Evolutionary conservation across 2,113 vertebrate species (phyloP), one percentile per base, ranked within the genome.

Genomic region (Corvus hawaiiensis): DNA sequence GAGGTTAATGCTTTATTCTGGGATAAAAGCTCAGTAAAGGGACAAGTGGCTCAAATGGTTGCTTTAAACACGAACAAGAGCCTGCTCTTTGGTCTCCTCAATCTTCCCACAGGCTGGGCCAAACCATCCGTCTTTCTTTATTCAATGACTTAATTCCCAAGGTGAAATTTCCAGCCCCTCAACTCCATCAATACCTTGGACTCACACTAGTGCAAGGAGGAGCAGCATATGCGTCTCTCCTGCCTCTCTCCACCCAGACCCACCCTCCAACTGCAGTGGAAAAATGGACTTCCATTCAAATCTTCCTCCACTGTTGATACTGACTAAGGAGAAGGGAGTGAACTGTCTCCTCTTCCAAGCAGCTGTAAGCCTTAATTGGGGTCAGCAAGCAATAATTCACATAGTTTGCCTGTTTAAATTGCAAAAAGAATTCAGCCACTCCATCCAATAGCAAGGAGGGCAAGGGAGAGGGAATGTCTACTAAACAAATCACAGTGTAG

Each of bases 321-420:
- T 78, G 58, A 84, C 85, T 49, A 35, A 85, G 54, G 33, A 90
- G 72, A 77, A 91, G 26, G 62, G 82, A 96, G 91, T 89, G 62
- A 74, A 68, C 72, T 73, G 52, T 71, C 68, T 62, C 18, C 81
- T 81, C 75, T 90, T 79, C 67, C 63, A 87, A 95, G 83, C 84
- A 92, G n/a, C 71, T 96, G 77, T 73, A 88, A 75, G 73, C 15
- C 48, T 96, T 95, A 95, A 61, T 63, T 89, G 20, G 71, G 90
- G 78, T 95, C 81, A 93, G 82, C 63, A 69, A 87, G 72, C 54
- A 88, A 87, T 79, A 83, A 92, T 94, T 95, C 84, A 93, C 49
- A 61, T 56, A 73, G 68, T 58, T 94, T 81, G 7, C 56, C 84
- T 94, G 87, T 95, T 96, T 94, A 94, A 97, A 93, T 72, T 84